Base-by-base conservation (phyloP, 2,888 invertebrate species). In the Meganola albula region DNA sequence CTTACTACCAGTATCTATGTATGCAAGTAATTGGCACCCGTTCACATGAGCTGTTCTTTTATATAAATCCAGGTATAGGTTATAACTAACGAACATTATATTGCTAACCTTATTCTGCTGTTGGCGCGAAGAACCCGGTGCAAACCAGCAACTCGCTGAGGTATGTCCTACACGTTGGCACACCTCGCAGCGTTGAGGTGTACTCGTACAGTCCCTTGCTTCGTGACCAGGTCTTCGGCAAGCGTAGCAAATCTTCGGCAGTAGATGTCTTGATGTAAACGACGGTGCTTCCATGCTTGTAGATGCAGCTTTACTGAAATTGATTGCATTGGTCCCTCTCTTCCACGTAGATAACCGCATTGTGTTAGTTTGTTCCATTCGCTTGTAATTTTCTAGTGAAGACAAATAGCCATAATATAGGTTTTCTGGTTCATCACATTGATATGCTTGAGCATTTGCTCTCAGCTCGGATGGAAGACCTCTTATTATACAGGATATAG, bases 371-470 rank as follows among this genome's bases (percentile, higher is more conserved):
- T 4, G 5, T 16, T 16, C 16, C 7, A 16, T 7, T 16, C 16
- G 4, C 7, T 7, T 16, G 7, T 16, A 16, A 16, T 16, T 16
- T 7, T 16, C 16, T 7, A 16, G 16, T 16, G 16, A 16, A 4
- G 16, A 16, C 7, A 16, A 16, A 16, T 16, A 16, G 4, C 16
- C 16, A 16, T 16, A 16, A 7, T 16, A 20, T 20, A 53, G 32
- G 21, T 46, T 18, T 25, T 51, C 35, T 1, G 53, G 52, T 3
- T 31, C 37, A 0, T 44, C 34, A 20, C 51, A 56, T 1, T 24
- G 12, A 24, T 37, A 57, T 0, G 57, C 53, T 12, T 53, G 52
- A 5, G 53, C 53, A 7, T 52, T 53, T 0, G 44, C 41, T 22
- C 39, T 6, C 10, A 52, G 14, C 12, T 53, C 49, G 0, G 1